Percentiles rank a stretch among this genome's conserved stretches.
Evolutionary conservation across 2,113 vertebrate species (phyloP).

Genomic region (Eublepharis macularius): DNA sequence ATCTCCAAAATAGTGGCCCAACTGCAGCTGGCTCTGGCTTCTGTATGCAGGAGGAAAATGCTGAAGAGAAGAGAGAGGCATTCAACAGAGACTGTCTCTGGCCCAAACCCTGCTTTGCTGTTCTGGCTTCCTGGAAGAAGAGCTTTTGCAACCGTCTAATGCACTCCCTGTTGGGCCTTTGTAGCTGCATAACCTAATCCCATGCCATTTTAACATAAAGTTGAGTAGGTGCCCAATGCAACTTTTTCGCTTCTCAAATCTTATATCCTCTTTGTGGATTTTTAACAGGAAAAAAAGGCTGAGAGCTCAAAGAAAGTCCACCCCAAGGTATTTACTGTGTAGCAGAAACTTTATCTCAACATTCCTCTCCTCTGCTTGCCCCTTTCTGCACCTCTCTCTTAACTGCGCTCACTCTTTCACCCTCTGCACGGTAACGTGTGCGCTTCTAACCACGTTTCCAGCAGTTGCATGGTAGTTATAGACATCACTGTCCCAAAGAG

Average conservation of each 20-base stretch:
- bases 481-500: conserved; percentile 1
- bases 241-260: conserved; percentile 31
- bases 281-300: conserved; percentile 91
- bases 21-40: neutral
- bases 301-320: conserved; percentile 85
- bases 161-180: neutral
- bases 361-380: conserved; percentile 49
- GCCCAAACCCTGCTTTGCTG: neutral
- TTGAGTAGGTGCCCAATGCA: rapidly evolving
- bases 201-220: conserved; percentile 9
- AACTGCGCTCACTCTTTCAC: conserved; percentile 44
- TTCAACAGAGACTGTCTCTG: neutral
- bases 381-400: conserved; percentile 21
- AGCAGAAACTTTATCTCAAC: conserved; percentile 38
- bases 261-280: conserved; percentile 75
- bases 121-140: neutral
- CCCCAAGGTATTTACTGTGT: conserved; percentile 87
- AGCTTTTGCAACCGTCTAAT: neutral
- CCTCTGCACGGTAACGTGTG: conserved; percentile 35
- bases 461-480: conserved; percentile 59
- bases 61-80: rapidly evolving
- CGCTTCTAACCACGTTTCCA: conserved; percentile 39
- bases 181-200: neutral
- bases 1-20: neutral
- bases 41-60: rapidly evolving